These are phyloP conservation scores for Microtus oregoni DNA, from an alignment of 2,113 vertebrate species.

Conservation along the genomic window DNA sequence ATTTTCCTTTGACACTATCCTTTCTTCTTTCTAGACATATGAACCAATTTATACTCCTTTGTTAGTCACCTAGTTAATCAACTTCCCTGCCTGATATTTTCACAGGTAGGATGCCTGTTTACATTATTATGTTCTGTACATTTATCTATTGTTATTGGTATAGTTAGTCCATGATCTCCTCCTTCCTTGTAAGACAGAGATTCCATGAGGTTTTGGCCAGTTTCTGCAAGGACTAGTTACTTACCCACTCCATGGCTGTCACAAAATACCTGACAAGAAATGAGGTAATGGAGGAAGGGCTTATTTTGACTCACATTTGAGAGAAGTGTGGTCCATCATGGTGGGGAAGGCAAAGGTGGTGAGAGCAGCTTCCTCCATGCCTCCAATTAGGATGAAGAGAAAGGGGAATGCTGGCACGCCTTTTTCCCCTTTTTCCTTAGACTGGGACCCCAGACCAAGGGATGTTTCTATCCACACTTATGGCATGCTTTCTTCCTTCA, in stretches of 20 bases:
- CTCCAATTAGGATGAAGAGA: neutral
- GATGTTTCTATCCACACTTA: neutral
- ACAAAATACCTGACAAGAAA: neutral
- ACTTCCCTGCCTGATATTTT: neutral
- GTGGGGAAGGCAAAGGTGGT: neutral
- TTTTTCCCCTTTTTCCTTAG: neutral
- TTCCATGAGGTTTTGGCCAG: neutral
- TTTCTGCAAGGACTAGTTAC: neutral
- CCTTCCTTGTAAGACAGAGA: neutral
- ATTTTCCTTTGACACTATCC: neutral
- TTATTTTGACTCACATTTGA: neutral
- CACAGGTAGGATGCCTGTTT: neutral
- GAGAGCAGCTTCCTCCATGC: neutral
- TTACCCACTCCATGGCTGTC: neutral
- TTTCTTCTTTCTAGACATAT: neutral
- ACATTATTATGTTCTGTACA: neutral
- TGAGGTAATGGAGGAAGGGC: neutral
- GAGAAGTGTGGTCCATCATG: neutral
- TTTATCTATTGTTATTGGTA: neutral
- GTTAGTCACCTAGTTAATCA: neutral
- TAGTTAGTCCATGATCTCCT: neutral
- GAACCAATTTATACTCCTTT: neutral
- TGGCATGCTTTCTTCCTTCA: neutral
- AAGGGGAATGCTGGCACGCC: neutral
- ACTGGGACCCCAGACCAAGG: neutral